A percentile compares a stretch with the other conserved stretches of the same genome.
phyloP scores from a whole-genome alignment of 2,113 vertebrate species.

The Apistogramma diplotaenia region DNA sequence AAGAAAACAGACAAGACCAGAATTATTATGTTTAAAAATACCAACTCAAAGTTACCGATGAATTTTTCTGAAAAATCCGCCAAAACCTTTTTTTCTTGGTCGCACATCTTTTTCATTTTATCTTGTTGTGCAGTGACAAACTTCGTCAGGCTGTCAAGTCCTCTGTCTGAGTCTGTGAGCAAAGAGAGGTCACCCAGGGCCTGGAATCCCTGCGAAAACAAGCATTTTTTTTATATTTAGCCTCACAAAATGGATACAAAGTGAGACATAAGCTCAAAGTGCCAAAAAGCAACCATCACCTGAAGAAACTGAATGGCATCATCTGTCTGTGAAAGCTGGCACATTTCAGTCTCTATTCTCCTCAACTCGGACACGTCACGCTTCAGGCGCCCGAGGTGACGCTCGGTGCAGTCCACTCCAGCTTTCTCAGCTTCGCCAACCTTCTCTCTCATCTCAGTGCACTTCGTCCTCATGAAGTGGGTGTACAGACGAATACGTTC shows the following conservation, averaged over 20 bases:
- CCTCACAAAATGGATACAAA: rapidly evolving
- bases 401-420: constrained; percentile 23
- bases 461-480: constrained; percentile 9
- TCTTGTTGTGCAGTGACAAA: constrained; percentile 15
- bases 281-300: constrained; percentile 22
- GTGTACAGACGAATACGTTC: neutral
- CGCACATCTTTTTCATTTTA: constrained; percentile 8
- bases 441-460: constrained; percentile 33
- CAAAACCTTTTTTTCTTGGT: neutral
- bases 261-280: neutral
- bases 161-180: neutral
- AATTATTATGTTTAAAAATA: neutral
- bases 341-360: constrained; percentile 27
- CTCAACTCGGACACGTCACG: constrained; percentile 40
- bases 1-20: neutral
- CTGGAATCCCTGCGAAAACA: neutral
- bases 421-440: constrained; percentile 41
- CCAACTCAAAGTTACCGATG: neutral
- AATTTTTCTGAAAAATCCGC: neutral
- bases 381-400: neutral
- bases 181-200: neutral
- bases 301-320: constrained; percentile 58
- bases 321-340: constrained; percentile 42
- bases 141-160: neutral
- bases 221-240: neutral